A percentile compares a stretch with the other conserved stretches of the same genome.
Evolutionary conservation across 2,797 vertebrate species (phyloP).

Genomic region (Pteropus rufus): DNA sequence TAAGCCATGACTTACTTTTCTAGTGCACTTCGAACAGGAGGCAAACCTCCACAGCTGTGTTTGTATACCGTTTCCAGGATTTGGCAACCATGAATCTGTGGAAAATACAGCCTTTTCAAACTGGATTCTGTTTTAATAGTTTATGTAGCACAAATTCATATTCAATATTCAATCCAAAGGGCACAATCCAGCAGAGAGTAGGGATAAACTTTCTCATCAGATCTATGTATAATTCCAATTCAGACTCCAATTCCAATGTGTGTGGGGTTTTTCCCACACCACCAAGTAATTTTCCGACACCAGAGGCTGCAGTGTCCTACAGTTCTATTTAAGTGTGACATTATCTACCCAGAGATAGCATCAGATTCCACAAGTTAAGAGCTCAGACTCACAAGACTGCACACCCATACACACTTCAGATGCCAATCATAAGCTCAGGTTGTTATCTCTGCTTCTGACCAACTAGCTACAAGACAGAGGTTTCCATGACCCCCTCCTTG

Average conservation of each 20-base stretch:
- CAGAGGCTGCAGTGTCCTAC: neutral
- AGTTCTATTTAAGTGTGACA: neutral
- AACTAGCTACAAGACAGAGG: neutral
- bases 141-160: neutral
- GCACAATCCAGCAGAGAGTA: neutral
- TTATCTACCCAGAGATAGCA: neutral
- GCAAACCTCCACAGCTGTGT: slow-evolving; percentile 96
- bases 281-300: neutral
- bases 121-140: slow-evolving; percentile 30
- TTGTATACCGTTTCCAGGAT: slow-evolving; percentile 97
- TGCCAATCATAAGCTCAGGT: neutral
- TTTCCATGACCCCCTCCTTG: neutral
- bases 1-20: slow-evolving; percentile 89
- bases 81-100: slow-evolving; percentile 97
- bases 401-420: neutral
- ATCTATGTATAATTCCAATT: neutral
- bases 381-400: neutral
- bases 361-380: neutral
- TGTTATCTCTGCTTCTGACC: neutral
- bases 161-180: neutral
- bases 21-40: slow-evolving; percentile 94
- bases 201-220: neutral
- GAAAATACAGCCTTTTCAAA: slow-evolving; percentile 49
- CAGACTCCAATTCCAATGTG: neutral
- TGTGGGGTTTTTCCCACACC: neutral